A percentile compares a stretch with the other conserved stretches of the same genome.
Conservation (phyloP, 2,888 invertebrate genomes). For the Lithophane semibrunnea region DNA sequence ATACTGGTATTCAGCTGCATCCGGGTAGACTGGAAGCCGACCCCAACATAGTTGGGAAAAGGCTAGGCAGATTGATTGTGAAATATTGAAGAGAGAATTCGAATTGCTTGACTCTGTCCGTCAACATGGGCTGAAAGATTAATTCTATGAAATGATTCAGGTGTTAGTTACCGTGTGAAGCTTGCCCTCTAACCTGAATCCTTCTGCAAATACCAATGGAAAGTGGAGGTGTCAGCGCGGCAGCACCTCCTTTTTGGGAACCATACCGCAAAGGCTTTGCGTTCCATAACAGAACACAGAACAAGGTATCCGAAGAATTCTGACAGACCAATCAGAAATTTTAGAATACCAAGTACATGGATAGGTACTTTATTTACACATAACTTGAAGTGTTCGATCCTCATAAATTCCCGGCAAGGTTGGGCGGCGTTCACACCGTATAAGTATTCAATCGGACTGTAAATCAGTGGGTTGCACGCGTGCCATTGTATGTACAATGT, state of each 20-base stretch:
- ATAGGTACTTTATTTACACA: constrained; percentile 44
- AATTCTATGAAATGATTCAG: background rate
- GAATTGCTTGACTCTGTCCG: background rate
- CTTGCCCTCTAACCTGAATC: constrained; percentile 23
- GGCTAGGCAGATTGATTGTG: too few relatives aligned
- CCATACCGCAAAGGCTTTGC: background rate
- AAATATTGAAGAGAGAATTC: background rate
- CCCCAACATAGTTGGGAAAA: too few relatives aligned
- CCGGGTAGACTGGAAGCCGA: too few relatives aligned
- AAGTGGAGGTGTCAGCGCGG: constrained; percentile 29
- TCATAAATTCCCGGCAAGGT: constrained; percentile 64
- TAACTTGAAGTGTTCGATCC: constrained; percentile 46
- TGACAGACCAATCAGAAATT: constrained; percentile 46
- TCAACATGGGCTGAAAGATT: background rate
- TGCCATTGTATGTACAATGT: constrained; percentile 72
- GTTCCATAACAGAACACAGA: constrained; percentile 3
- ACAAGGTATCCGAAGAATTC: constrained; percentile 30
- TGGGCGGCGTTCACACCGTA: constrained; percentile 74
- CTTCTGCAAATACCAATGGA: constrained; percentile 24
- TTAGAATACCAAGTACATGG: constrained; percentile 26
- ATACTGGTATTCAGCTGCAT: too few relatives aligned
- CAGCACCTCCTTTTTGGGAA: constrained; percentile 29
- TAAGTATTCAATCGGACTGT: constrained; percentile 78
- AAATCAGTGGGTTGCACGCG: constrained; percentile 76
- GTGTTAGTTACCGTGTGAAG: constrained; percentile 4